Conservation (phyloP, 2,113 vertebrate species). For the Microtus ochrogaster region DNA sequence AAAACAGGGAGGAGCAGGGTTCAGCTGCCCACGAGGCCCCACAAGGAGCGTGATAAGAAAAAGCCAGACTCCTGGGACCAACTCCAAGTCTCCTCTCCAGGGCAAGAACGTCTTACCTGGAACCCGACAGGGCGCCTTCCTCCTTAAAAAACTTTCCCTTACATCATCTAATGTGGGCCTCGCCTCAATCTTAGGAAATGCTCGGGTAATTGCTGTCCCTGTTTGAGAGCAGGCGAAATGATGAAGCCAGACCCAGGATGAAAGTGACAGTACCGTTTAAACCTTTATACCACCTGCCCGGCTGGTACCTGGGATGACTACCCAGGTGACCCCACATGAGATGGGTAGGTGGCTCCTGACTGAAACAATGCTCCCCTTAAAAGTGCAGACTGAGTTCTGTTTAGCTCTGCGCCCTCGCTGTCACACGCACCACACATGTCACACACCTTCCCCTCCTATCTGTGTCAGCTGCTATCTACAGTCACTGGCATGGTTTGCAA, state of each 20-base stretch:
- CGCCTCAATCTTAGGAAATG: background rate
- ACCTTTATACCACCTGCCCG: too few species aligned
- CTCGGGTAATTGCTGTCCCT: background rate
- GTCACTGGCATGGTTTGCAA: background rate
- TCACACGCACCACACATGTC: background rate
- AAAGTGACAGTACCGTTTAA: background rate
- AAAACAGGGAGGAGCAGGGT: background rate
- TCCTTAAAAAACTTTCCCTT: conserved; percentile 27
- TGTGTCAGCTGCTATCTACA: background rate
- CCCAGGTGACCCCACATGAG: background rate
- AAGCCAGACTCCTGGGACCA: background rate
- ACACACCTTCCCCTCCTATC: background rate
- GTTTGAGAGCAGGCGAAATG: background rate
- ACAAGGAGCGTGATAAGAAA: background rate
- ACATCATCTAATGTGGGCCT: background rate
- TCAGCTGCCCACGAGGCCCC: background rate
- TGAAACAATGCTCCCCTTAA: too few species aligned
- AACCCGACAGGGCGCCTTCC: background rate
- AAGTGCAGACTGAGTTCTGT: background rate
- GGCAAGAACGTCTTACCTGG: background rate
- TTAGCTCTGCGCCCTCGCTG: background rate
- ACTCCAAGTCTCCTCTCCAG: background rate
- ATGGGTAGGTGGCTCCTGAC: background rate
- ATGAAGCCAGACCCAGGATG: background rate
- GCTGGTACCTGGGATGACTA: background rate